Conservation (phyloP, 2,797 vertebrate species). For the Chlorospingus semifuscus region DNA sequence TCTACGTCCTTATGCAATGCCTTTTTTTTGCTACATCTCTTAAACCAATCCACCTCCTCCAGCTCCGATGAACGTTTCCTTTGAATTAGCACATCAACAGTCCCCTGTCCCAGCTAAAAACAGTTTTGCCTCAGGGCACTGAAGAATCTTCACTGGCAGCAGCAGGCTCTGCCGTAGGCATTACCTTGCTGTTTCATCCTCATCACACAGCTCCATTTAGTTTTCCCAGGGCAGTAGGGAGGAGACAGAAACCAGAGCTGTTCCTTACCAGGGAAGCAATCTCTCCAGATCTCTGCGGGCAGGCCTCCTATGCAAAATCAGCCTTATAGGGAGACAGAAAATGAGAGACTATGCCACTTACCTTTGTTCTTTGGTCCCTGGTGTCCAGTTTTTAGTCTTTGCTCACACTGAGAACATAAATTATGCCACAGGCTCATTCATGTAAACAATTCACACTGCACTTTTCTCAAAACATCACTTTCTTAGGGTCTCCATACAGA, state of each 20-base stretch:
- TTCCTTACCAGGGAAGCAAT: background rate
- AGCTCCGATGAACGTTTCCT: background rate
- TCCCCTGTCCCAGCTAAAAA: slow-evolving; percentile 28
- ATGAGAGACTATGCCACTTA: background rate
- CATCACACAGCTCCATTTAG: slow-evolving; percentile 4
- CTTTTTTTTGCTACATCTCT: background rate
- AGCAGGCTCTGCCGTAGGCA: background rate
- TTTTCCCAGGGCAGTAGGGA: background rate
- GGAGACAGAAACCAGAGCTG: background rate
- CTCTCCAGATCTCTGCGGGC: background rate
- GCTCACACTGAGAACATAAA: background rate
- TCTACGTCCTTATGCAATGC: background rate
- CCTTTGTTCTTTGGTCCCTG: background rate
- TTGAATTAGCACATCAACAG: slow-evolving; percentile 47
- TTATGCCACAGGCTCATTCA: background rate
- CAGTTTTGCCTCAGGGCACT: slow-evolving; percentile 14
- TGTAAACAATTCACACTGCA: background rate
- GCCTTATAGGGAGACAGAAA: background rate
- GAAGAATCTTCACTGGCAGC: slow-evolving; percentile 1
- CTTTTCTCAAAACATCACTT: background rate
- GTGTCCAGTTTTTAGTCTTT: background rate
- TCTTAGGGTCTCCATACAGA: background rate
- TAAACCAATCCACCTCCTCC: slow-evolving; percentile 2
- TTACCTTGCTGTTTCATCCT: background rate
- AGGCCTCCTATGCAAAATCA: background rate